These are phyloP conservation scores for Eudemis profundana DNA, from an alignment of 2,888 invertebrate species.

Conservation along the genomic window DNA sequence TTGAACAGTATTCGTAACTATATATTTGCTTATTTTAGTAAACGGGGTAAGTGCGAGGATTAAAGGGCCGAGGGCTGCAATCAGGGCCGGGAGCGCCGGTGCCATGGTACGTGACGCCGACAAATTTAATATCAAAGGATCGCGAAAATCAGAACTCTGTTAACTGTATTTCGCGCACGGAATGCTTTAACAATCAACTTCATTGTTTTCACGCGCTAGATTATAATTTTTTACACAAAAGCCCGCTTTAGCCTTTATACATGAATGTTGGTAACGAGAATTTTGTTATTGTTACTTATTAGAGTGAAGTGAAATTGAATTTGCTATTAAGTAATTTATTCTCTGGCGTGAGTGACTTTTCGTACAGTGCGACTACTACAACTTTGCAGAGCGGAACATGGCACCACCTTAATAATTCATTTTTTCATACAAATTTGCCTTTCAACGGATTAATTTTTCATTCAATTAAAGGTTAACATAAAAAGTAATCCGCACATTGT, in stretches of 20 bases:
- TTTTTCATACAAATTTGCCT: too few relatives aligned
- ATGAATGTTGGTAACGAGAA: slow-evolving; percentile 21
- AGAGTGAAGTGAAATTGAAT: slow-evolving; percentile 8
- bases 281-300: slow-evolving; percentile 26
- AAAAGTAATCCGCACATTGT: too few relatives aligned
- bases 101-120: slow-evolving; percentile 58
- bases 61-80: slow-evolving; percentile 56
- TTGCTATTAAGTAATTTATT: not conserved
- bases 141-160: slow-evolving; percentile 53
- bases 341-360: not conserved
- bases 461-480: too few relatives aligned
- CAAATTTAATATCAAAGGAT: slow-evolving; percentile 64
- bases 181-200: slow-evolving; percentile 48
- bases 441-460: too few relatives aligned
- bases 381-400: too few relatives aligned
- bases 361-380: not conserved
- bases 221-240: slow-evolving; percentile 37
- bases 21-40: not conserved
- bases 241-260: slow-evolving; percentile 16
- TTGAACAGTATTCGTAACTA: not conserved
- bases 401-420: too few relatives aligned
- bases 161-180: slow-evolving; percentile 45
- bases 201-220: slow-evolving; percentile 41
- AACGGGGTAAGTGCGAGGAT: not conserved
- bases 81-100: slow-evolving; percentile 53